These are phyloP conservation scores for Apostichopus parvimensis DNA, from an alignment of 35 echinoderm and acorn worm species.

Conservation along the genomic window DNA sequence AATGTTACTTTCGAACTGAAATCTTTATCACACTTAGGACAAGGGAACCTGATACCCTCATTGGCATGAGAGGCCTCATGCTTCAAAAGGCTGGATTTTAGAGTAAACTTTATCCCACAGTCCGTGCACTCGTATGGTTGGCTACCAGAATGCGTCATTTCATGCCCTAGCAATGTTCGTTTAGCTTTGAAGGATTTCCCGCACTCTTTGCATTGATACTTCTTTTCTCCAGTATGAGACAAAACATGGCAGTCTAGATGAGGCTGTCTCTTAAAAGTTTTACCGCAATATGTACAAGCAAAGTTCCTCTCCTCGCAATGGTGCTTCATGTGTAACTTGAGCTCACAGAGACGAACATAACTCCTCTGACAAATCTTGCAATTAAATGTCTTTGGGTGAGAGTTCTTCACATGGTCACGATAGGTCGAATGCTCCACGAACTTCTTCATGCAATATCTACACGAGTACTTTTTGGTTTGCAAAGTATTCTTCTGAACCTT, in stretches of 20 bases:
- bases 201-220: constrained; percentile 21
- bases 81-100: constrained; percentile 55
- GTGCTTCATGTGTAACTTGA: constrained; percentile 40
- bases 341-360: constrained; percentile 51
- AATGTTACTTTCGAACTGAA: constrained; percentile 44
- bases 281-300: constrained; percentile 21
- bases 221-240: constrained; percentile 47
- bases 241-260: constrained; percentile 50
- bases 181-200: constrained; percentile 52
- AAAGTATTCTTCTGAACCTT: neutral
- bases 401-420: constrained; percentile 29
- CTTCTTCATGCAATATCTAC: constrained; percentile 38
- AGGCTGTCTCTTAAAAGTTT: constrained; percentile 49
- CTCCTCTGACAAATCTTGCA: constrained; percentile 32
- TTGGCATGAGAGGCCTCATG: constrained; percentile 15
- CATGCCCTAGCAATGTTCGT: constrained; percentile 41
- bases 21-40: constrained; percentile 57
- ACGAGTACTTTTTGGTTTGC: constrained; percentile 3
- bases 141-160: constrained; percentile 33
- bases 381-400: constrained; percentile 15
- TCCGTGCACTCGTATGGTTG: constrained; percentile 47
- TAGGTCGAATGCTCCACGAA: constrained; percentile 1
- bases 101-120: constrained; percentile 57
- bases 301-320: constrained; percentile 41
- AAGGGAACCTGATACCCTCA: constrained; percentile 1